A percentile compares a stretch with the other conserved stretches of the same genome.
phyloP scores from a whole-genome alignment of 1,140 invertebrate genomes.

The Papilio polytes region DNA sequence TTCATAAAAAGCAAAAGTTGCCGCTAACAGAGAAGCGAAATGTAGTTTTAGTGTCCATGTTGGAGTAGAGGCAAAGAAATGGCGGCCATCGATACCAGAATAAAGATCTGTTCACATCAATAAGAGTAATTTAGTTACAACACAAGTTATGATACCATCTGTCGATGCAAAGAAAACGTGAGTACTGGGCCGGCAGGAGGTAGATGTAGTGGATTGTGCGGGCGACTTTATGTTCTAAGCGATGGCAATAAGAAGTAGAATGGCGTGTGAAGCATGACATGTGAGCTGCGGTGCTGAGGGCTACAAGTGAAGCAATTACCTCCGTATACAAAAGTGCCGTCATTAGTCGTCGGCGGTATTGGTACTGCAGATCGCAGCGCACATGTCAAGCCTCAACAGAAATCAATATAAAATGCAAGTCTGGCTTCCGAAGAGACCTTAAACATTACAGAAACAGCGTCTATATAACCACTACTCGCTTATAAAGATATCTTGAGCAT shows the following conservation, averaged over 20 bases:
- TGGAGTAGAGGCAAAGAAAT: slow-evolving; percentile 37
- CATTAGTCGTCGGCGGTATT: slow-evolving; percentile 31
- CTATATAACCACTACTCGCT: slow-evolving; percentile 76
- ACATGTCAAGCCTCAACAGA: slow-evolving; percentile 45
- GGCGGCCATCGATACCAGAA: slow-evolving; percentile 6
- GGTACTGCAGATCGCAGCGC: slow-evolving; percentile 30
- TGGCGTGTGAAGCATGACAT: background rate
- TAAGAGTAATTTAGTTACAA: slow-evolving; percentile 30
- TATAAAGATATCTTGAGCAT: slow-evolving; percentile 80
- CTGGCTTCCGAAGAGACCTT: slow-evolving; percentile 71
- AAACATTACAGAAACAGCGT: slow-evolving; percentile 66
- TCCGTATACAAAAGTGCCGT: slow-evolving; percentile 39
- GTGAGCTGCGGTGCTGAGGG: slow-evolving; percentile 16
- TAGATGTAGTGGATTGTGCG: slow-evolving; percentile 13
- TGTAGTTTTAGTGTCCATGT: slow-evolving; percentile 69
- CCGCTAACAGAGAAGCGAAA: slow-evolving; percentile 47
- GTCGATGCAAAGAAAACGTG: slow-evolving; percentile 25
- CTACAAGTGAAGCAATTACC: slow-evolving; percentile 38
- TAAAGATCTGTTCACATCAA: slow-evolving; percentile 27
- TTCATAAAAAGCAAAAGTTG: slow-evolving; percentile 50
- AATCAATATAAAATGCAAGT: slow-evolving; percentile 72
- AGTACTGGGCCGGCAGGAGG: slow-evolving; percentile 10
- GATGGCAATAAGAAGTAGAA: slow-evolving; percentile 23
- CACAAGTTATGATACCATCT: slow-evolving; percentile 36
- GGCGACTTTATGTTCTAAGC: slow-evolving; percentile 8